Evolutionary conservation across 2,113 vertebrate species (phyloP), one percentile per base, ranked within the genome.

Genomic region (Glaucomys volans): DNA sequence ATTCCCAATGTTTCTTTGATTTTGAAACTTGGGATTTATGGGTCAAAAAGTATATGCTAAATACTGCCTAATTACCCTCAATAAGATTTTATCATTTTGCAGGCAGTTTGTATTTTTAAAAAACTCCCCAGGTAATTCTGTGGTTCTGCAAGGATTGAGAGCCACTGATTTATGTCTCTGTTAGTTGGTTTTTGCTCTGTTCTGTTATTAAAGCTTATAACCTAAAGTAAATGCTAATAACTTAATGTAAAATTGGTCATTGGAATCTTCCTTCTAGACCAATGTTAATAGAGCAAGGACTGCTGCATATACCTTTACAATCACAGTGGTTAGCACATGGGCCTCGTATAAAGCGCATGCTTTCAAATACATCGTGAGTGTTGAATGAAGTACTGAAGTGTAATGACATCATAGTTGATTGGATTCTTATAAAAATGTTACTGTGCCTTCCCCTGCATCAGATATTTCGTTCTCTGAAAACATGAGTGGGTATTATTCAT

Each of bases 391-490:
- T n/a, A 66, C 75, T 82, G 40, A 90, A 81, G 11, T 81, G 40
- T 57, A 64, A 50, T 77, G 30, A 75, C 42, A 88, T 37, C 35
- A 86, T 66, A 86, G 54, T 66, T 94, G n/a, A 42, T 82, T 91
- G 35, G 57, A 89, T 95, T 85, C 14, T 82, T 71, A 57, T 83
- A 40, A 88, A 87, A 94, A 42, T 50, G 37, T 90, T 87, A 83
- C 12, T 32, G 5, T 79, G 42, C n/a, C 47, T 86, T 35, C 10
- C 30, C 12, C 64, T 84, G 57, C 8, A 71, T 57, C 67, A 91
- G 42, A 81, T 77, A 18, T 90, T 90, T 94, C 14, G 91, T 90
- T 87, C 24, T 84, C 74, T 87, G 76, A 95, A 94, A 24, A 62
- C 18, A 44, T 37, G 20, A 77, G 16, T 76, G 5, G 40, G 1